A percentile compares a stretch with the other conserved stretches of the same genome.
These are phyloP conservation scores for Leptinotarsa defecta DNA, from an alignment of 1,140 invertebrate species.

Conservation along the genomic window DNA sequence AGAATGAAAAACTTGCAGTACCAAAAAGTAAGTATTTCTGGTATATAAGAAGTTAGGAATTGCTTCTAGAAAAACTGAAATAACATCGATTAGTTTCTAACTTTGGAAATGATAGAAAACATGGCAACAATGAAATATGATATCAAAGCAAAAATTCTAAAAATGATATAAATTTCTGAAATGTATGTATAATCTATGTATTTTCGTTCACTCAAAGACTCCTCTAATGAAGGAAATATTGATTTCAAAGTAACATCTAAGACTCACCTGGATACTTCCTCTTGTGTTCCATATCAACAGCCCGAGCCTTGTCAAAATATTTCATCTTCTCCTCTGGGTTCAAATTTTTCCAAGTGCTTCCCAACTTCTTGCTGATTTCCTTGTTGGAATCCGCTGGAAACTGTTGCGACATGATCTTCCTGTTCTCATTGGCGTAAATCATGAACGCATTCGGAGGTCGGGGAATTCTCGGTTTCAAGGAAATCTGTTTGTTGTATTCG, in stretches of 20 bases:
- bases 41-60: too few relatives aligned
- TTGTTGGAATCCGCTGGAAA: slow-evolving; percentile 67
- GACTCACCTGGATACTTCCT: slow-evolving; percentile 64
- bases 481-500: not conserved
- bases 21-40: too few relatives aligned
- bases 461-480: slow-evolving; percentile 58
- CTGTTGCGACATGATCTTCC: slow-evolving; percentile 62
- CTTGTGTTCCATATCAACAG: slow-evolving; percentile 66
- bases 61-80: too few relatives aligned
- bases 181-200: too few relatives aligned
- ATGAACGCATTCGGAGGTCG: slow-evolving; percentile 70
- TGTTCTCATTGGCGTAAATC: slow-evolving; percentile 68
- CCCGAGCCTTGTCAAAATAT: slow-evolving; percentile 64
- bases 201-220: too few relatives aligned
- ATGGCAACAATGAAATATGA: too few relatives aligned
- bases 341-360: slow-evolving; percentile 63
- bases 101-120: too few relatives aligned
- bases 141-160: too few relatives aligned
- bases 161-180: too few relatives aligned
- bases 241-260: not conserved
- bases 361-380: slow-evolving; percentile 66
- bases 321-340: slow-evolving; percentile 59
- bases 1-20: too few relatives aligned
- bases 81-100: too few relatives aligned
- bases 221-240: too few relatives aligned